Conservation (phyloP, 64 coral and sea anemone species). For the Porites lutea region DNA sequence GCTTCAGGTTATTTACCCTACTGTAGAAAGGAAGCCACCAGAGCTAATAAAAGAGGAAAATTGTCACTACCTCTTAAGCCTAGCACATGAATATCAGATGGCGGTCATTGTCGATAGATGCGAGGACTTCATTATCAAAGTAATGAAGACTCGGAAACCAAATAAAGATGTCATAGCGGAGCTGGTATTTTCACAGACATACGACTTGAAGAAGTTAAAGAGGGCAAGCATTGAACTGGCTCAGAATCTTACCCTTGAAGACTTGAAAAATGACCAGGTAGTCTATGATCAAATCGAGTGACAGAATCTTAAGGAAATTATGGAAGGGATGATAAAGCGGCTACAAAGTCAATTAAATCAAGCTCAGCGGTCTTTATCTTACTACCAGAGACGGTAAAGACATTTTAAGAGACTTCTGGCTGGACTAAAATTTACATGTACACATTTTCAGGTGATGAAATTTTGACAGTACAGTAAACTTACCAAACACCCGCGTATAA, state of each 20-base stretch:
- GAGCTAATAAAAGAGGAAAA: neutral
- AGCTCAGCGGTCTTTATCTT: no score
- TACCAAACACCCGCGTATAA: no score
- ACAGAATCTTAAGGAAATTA: neutral
- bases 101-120: neutral
- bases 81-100: neutral
- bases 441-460: no score
- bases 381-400: no score
- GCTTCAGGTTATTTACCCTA: slow-evolving; percentile 3
- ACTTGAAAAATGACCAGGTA: neutral
- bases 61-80: neutral
- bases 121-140: neutral
- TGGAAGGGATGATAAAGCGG: neutral
- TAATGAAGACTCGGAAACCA: neutral
- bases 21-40: no score
- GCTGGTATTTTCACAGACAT: neutral
- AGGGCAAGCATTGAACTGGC: neutral
- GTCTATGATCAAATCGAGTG: neutral
- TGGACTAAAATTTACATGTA: no score
- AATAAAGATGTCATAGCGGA: neutral
- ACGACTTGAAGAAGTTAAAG: neutral
- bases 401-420: no score
- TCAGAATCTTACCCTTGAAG: neutral
- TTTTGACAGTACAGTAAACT: no score
- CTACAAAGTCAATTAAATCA: neutral